phyloP scores from a whole-genome alignment of 2,797 vertebrate species.

The Tokudaia muenninki region DNA sequence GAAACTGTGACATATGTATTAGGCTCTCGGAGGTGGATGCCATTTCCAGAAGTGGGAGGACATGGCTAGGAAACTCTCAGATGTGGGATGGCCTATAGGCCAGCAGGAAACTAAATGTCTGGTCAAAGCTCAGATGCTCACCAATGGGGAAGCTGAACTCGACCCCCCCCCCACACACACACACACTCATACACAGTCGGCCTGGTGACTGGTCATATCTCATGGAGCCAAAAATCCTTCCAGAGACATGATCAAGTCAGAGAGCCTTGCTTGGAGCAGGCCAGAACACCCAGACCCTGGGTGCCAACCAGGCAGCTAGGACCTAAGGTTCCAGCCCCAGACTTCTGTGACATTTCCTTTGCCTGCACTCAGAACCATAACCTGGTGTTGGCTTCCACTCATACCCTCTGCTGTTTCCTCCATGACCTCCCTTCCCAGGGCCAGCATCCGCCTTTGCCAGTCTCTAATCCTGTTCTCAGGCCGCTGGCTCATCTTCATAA shows the following conservation, averaged over 20 bases:
- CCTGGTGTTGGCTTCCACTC: neutral
- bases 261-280: neutral
- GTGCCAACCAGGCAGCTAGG: neutral
- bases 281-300: neutral
- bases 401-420: neutral
- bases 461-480: neutral
- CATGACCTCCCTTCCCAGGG: neutral
- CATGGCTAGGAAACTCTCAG: neutral
- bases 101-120: neutral
- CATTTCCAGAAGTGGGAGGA: neutral
- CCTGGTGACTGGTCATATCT: neutral
- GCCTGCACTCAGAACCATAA: neutral
- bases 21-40: neutral
- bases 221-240: neutral
- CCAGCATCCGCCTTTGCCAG: neutral
- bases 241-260: neutral
- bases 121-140: neutral
- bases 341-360: neutral
- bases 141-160: neutral
- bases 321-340: neutral
- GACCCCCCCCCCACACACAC: neutral
- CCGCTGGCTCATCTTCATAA: slow-evolving; percentile 62
- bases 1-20: neutral
- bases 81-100: neutral
- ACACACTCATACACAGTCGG: neutral